phyloP scores from a whole-genome alignment of 2,888 invertebrate genomes.

The Rhodophaea formosa region DNA sequence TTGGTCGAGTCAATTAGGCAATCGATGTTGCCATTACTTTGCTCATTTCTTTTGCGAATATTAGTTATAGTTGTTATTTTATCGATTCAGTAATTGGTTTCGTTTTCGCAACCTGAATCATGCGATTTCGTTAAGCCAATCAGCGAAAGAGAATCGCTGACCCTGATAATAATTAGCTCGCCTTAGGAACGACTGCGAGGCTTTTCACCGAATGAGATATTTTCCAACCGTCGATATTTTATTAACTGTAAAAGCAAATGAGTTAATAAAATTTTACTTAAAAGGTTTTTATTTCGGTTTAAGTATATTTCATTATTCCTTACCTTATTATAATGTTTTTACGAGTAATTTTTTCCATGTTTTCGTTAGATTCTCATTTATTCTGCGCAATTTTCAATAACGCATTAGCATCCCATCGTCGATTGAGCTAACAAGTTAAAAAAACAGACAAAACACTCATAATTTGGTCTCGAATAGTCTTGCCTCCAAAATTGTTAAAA shows the following conservation, averaged over 20 bases:
- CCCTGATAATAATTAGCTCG: slow-evolving; percentile 12
- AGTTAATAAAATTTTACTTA: neutral
- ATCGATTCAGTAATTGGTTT: neutral
- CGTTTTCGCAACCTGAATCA: slow-evolving; percentile 9
- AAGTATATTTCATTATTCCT: neutral
- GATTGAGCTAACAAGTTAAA: neutral
- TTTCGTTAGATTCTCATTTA: neutral
- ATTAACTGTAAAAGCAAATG: neutral
- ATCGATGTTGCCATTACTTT: neutral
- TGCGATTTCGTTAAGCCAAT: slow-evolving; percentile 4
- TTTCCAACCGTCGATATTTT: neutral
- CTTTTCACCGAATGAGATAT: slow-evolving; percentile 13
- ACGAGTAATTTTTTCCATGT: neutral
- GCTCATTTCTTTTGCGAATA: neutral
- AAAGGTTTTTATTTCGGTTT: neutral
- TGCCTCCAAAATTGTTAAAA: neutral
- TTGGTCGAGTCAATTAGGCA: slow-evolving; percentile 5
- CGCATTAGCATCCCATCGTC: neutral
- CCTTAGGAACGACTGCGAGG: slow-evolving; percentile 1
- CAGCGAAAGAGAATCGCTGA: slow-evolving; percentile 9
- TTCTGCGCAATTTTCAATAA: neutral
- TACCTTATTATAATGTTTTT: no score
- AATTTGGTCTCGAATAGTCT: neutral
- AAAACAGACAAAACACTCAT: neutral
- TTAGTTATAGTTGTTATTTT: neutral